Evolutionary conservation across 2,888 invertebrate species (phyloP), one percentile per base, ranked within the genome.

Genomic region (Lithophane ornitopus): DNA sequence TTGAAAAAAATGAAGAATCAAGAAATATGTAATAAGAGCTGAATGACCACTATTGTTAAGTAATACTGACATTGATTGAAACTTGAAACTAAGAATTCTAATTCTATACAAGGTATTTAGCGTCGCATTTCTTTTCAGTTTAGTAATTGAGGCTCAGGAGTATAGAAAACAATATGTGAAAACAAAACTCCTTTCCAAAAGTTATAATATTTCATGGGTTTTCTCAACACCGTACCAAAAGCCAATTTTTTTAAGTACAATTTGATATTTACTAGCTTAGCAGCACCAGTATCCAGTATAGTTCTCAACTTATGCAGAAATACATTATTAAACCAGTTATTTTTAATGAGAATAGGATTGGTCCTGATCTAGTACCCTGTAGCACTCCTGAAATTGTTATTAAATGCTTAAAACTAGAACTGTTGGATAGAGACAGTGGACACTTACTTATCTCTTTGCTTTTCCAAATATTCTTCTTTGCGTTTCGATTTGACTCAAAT

Each of bases 81-180:
- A 66, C 19, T 19, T 46, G 63, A 73, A 44, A 61, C 52, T 41
- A 59, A n/a, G 39, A 73, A 49, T 70, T 34, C 34, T 34, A 6
- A 34, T 34, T 34, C 34, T 34, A 34, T 6, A 34, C 34, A 34
- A 34, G 2, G 3, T 58, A 26, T 34, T 28, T 41, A 54, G 3
- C 8, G 26, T 16, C 41, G 12, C 39, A 11, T 41, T 72, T 28
- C 16, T 67, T 71, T 8, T 70, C 8, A n/a, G 8, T 34, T 70
- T 46, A 1, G 19, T 66, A 22, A 22, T 19, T 66, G 14, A 0
- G 14, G 39, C 26, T 9, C 4, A 11, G 14, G 1, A n/a, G 26
- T 49, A 16, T 67, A 11, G 8, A 46, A 16, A 19, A 19, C n/a
- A n/a, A 14, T 46, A 11, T 34, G 11, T n/a, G 22, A 0, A 67